A percentile compares a stretch with the other conserved stretches of the same genome.
Evolutionary conservation across 2,888 invertebrate species (phyloP).

Genomic region (Ectobius pallidus): DNA sequence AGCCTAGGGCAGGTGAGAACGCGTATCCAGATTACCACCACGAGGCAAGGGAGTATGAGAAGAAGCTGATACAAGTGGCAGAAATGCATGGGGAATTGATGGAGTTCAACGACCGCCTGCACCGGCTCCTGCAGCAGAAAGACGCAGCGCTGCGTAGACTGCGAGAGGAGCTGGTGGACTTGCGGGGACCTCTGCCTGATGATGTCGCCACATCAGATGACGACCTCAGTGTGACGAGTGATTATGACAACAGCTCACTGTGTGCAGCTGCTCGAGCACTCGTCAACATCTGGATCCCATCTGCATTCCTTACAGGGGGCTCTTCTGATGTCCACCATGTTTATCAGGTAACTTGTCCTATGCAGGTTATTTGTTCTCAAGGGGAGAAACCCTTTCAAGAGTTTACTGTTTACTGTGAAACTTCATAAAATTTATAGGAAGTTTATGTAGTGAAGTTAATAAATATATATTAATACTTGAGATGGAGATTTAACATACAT

Average conservation of each 20-base stretch:
- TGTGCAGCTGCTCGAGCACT: slow-evolving; percentile 54
- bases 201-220: slow-evolving; percentile 56
- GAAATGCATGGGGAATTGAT: slow-evolving; percentile 95
- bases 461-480: too few relatives aligned
- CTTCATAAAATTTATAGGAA: too few relatives aligned
- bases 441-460: too few relatives aligned
- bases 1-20: slow-evolving; percentile 36
- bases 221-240: slow-evolving; percentile 53
- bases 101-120: slow-evolving; percentile 87
- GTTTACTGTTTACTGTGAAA: neutral
- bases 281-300: slow-evolving; percentile 87
- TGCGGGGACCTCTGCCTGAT: slow-evolving; percentile 66
- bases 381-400: neutral
- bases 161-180: slow-evolving; percentile 67
- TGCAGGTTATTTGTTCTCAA: too few relatives aligned
- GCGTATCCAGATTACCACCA: slow-evolving; percentile 60
- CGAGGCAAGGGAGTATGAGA: slow-evolving; percentile 82
- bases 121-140: slow-evolving; percentile 68
- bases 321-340: slow-evolving; percentile 83
- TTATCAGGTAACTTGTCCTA: slow-evolving; percentile 71
- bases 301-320: slow-evolving; percentile 77
- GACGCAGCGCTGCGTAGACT: slow-evolving; percentile 65
- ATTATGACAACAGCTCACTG: slow-evolving; percentile 46
- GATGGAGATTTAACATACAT: too few relatives aligned
- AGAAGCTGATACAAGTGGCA: slow-evolving; percentile 87